Percentiles rank a stretch among this genome's conserved stretches.
Conservation (phyloP, 2,888 invertebrate species). For the Endomychus coccineus region DNA sequence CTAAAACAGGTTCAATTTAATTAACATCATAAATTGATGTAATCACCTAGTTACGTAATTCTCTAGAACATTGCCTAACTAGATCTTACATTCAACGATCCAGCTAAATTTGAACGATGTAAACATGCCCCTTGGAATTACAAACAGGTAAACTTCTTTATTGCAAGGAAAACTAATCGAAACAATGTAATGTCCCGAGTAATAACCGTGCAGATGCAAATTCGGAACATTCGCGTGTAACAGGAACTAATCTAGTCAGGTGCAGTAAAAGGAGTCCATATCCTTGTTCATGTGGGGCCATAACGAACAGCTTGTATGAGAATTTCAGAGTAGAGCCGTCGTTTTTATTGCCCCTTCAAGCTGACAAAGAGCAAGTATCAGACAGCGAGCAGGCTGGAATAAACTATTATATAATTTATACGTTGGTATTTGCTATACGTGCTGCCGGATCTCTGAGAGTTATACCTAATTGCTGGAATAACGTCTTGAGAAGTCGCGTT, state of each 20-base stretch:
- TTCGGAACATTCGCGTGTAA: not conserved
- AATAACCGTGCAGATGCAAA: not conserved
- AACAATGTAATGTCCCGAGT: not conserved
- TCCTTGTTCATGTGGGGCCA: not conserved
- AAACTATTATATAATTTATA: slow-evolving; percentile 18
- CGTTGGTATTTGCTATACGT: slow-evolving; percentile 17
- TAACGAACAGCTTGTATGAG: not conserved
- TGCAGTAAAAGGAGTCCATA: not conserved
- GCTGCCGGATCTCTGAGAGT: slow-evolving; percentile 9
- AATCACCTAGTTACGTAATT: no score
- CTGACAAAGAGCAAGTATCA: slow-evolving; percentile 9
- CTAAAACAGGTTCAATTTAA: no score
- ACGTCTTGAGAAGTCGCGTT: slow-evolving; percentile 6
- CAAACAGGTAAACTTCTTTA: not conserved
- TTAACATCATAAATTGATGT: no score
- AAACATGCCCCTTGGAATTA: no score
- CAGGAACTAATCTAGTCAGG: slow-evolving; percentile 1
- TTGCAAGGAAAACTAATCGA: not conserved
- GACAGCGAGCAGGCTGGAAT: slow-evolving; percentile 7
- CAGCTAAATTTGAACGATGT: no score
- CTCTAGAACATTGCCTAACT: no score
- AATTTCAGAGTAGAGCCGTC: not conserved
- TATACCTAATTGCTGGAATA: slow-evolving; percentile 16
- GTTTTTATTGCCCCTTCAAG: slow-evolving; percentile 6
- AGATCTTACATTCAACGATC: no score